Evolutionary conservation across 2,888 invertebrate genomes (phyloP), one percentile per base, ranked within the genome.

Genomic region (Thecocarcelia acutangulata): DNA sequence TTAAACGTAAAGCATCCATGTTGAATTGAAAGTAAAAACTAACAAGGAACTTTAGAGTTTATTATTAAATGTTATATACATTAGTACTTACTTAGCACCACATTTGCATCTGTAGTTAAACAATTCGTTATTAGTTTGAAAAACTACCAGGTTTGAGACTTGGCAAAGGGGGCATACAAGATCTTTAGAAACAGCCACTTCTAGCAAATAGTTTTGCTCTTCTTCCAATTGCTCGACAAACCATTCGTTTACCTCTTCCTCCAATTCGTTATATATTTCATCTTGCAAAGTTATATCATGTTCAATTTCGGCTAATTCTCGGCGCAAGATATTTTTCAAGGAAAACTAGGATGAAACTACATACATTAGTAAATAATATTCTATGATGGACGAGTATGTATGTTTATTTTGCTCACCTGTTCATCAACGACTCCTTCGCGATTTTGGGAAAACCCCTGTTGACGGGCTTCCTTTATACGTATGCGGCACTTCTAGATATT

Each of bases 131-230:
- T 81, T 54, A n/a, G 33, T 11, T n/a, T 37, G 63, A n/a, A 74
- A 82, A 12, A 78, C 24, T 12, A 74, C 74, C 8, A 82, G n/a
- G 91, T 86, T 84, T 91, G 91, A 12, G 86, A 91, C 91, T 86
- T 92, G 90, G 81, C 93, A 93, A 15, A 93, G 87, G 0, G 93
- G 93, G 83, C 93, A 93, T 84, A 93, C 91, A 0, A 93, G 88
- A 85, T 88, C 87, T 61, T 91, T 90, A 21, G 91, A 86, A 63
- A 91, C 91, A 42, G 91, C 87, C 0, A 87, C 78, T 11, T 85
- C 83, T n/a, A 87, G 85, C 17, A 87, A 66, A 66, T 86, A 87
- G 6, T 84, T 17, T 75, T 86, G 85, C 81, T 90, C 84, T 63
- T 87, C 84, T 74, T 90, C 88, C 44, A 86, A 83, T 21, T 89